Evolutionary conservation across 2,113 vertebrate genomes (phyloP).

Genomic region (Neodontobutis hainanensis): DNA sequence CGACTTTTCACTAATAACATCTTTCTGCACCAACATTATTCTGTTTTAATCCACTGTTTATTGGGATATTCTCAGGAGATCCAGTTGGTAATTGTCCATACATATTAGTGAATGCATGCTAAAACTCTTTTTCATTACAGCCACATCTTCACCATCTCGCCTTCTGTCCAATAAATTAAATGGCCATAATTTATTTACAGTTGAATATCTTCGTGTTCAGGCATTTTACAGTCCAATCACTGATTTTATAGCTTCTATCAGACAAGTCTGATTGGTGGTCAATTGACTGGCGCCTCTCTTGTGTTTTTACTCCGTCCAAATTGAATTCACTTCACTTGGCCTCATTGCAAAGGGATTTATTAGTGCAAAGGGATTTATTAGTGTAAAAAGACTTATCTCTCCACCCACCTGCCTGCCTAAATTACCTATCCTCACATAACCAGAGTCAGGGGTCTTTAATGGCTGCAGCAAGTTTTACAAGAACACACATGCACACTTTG

Average conservation of each 20-base stretch:
- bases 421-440: constrained; percentile 55
- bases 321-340: constrained; percentile 53
- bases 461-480: constrained; percentile 29
- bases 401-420: constrained; percentile 56
- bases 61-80: neutral
- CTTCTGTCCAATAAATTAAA: constrained; percentile 1
- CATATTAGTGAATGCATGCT: neutral
- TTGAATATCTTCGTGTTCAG: neutral
- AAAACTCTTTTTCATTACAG: constrained; percentile 6
- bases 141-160: neutral
- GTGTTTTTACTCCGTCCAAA: constrained; percentile 40
- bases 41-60: constrained; percentile 7
- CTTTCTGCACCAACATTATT: constrained; percentile 14
- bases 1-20: constrained; percentile 10
- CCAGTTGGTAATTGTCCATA: neutral
- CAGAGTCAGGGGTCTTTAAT: constrained; percentile 19
- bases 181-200: constrained; percentile 13
- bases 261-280: constrained; percentile 51
- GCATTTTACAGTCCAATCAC: neutral
- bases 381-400: constrained; percentile 57
- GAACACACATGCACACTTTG: neutral
- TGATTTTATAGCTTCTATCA: constrained; percentile 25
- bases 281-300: constrained; percentile 25
- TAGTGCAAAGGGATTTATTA: constrained; percentile 65
- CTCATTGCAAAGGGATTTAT: constrained; percentile 62